Evolutionary conservation across 2,113 vertebrate species (phyloP).

Genomic region (Scortum barcoo): DNA sequence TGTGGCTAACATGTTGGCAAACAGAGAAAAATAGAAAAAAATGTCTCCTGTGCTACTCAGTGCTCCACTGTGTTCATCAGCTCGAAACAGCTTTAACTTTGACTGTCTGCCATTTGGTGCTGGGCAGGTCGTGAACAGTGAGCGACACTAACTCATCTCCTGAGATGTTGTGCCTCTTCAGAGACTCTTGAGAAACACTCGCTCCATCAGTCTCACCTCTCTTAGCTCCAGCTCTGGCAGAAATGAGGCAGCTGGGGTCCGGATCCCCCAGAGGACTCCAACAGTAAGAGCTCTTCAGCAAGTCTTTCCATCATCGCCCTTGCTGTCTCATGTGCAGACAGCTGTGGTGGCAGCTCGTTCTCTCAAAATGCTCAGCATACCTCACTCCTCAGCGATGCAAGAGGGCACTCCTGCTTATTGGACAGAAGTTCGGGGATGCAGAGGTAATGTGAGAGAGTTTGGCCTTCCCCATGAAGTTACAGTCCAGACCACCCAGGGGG

Average conservation of each 20-base stretch:
- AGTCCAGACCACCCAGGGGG: neutral
- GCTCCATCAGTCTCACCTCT: neutral
- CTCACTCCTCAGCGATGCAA: neutral
- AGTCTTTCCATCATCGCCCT: neutral
- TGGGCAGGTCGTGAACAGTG: neutral
- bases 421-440: neutral
- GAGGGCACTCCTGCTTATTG: neutral
- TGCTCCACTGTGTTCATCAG: neutral
- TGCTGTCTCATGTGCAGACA: neutral
- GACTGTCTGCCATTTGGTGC: neutral
- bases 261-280: neutral
- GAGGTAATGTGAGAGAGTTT: neutral
- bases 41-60: neutral
- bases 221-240: neutral
- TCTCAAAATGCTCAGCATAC: neutral
- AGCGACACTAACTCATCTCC: neutral
- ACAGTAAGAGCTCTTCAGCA: neutral
- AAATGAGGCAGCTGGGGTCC: neutral
- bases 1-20: too few species aligned
- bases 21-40: too few species aligned
- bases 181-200: neutral
- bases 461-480: neutral
- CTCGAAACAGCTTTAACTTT: neutral
- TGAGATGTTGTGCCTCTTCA: neutral
- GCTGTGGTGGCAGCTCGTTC: constrained; percentile 5